Percentiles rank a stretch among this genome's conserved stretches.
These are phyloP conservation scores for Vireo altiloquus DNA, from an alignment of 2,113 vertebrate species.

Conservation along the genomic window DNA sequence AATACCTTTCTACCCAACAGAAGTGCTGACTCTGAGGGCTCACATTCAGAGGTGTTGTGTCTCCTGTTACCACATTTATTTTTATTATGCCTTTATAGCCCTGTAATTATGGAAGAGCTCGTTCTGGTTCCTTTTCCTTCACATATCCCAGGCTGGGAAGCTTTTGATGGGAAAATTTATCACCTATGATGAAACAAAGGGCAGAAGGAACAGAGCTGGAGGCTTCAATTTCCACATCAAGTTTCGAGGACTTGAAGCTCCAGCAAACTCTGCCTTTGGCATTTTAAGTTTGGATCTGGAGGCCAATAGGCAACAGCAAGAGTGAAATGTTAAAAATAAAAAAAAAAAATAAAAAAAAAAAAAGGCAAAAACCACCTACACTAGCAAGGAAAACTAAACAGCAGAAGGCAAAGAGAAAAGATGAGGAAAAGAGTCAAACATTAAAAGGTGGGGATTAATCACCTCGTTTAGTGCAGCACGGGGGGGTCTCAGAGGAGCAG, in stretches of 20 bases:
- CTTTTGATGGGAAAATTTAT: constrained; percentile 7
- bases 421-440: neutral
- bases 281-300: neutral
- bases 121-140: neutral
- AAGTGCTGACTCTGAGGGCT: neutral
- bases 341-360: neutral
- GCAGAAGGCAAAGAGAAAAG: neutral
- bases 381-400: neutral
- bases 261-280: neutral
- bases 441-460: neutral
- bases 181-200: neutral
- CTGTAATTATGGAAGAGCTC: neutral
- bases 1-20: neutral
- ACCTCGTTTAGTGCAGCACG: neutral
- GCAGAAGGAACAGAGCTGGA: neutral
- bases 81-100: constrained; percentile 22
- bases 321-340: neutral
- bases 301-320: neutral
- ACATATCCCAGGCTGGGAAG: neutral
- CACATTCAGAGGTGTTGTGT: constrained; percentile 20
- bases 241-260: neutral
- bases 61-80: constrained; percentile 25
- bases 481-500: neutral
- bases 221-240: neutral
- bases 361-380: neutral